Base-by-base conservation (phyloP, 2,113 vertebrate genomes). In the Ophiodon elongatus region DNA sequence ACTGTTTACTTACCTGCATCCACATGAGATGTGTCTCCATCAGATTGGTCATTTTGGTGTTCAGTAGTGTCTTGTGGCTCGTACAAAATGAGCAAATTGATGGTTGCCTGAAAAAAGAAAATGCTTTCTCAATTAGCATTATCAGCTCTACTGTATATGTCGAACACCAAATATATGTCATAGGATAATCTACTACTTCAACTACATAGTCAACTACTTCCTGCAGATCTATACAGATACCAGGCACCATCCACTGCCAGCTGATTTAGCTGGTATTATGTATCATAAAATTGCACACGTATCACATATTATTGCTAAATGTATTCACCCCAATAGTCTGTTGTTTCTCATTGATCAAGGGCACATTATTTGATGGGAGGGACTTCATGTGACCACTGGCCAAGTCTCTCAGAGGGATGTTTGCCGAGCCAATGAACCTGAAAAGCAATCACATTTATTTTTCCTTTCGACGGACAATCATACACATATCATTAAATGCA, bases 21-120 rank as follows among this genome's bases (percentile, higher is more conserved):
- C 93, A 86, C 91, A 19, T 84, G 56, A n/a, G 86, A 2, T 23
- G 35, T 76, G 21, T 94, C 94, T 79, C 91, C 95, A 75, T 94
- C 94, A 1, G 86, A 19, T 9, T 89, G 94, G 21, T 96, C 95
- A 93, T 93, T 96, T 60, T 92, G 92, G 89, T 96, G 96, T 74
- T 95, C 73, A 63, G 78, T 77, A 33, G 87, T 9, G 39, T 82
- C 88, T 73, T 97, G 97, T 39, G 96, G 95, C 6, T 98, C 97
- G 92, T 99, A 98, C 37, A 92, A 94, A 69, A 98, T 94, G 33
- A 96, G 80, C 91, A 99, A 93, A 94, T 96, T 96, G 84, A 99
- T 96, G 45, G 94, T 96, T 63, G 97, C 96, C 98, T 99, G 73
- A 0, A 87, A 88, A 60, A 84, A 72, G 17, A 11, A 39, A 63